Evolutionary conservation across 2,888 invertebrate genomes (phyloP).

Genomic region (Junonia oenone): DNA sequence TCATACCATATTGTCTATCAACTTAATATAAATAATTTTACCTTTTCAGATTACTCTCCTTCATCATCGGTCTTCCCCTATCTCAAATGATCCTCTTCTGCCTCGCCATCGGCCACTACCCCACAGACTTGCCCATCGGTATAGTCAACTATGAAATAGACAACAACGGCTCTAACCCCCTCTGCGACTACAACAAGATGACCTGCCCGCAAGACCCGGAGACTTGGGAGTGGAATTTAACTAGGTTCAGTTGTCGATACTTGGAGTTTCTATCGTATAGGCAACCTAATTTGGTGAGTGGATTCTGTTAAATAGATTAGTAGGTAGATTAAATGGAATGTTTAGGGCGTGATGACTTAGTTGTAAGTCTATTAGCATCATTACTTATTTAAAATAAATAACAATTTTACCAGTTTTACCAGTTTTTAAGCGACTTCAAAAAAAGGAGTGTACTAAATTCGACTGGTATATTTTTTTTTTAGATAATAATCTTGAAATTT

Average conservation of each 20-base stretch:
- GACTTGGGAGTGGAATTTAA: conserved; percentile 74
- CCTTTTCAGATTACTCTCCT: conserved; percentile 84
- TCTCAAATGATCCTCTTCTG: conserved; percentile 93
- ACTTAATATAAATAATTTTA: conserved; percentile 10
- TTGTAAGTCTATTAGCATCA: not conserved
- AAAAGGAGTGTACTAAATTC: too few species aligned
- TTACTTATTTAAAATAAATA: too few species aligned
- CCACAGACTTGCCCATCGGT: conserved; percentile 86
- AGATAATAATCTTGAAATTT: too few species aligned
- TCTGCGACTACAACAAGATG: conserved; percentile 62
- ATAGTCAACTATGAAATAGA: conserved; percentile 89
- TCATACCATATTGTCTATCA: too few species aligned
- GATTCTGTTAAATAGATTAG: not conserved
- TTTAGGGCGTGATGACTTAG: not conserved
- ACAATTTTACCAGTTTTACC: too few species aligned
- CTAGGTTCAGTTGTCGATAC: conserved; percentile 87
- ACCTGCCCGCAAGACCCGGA: conserved; percentile 74
- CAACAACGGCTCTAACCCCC: conserved; percentile 61
- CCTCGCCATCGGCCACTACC: conserved; percentile 92
- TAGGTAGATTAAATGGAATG: too few species aligned
- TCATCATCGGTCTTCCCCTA: conserved; percentile 91
- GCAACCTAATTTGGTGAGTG: conserved; percentile 83
- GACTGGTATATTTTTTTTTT: too few species aligned
- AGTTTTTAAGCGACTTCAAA: too few species aligned
- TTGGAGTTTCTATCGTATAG: conserved; percentile 84